A percentile compares a stretch with the other conserved stretches of the same genome.
Evolutionary conservation across 1,140 invertebrate species (phyloP).

Genomic region (Nasonia vitripennis): DNA sequence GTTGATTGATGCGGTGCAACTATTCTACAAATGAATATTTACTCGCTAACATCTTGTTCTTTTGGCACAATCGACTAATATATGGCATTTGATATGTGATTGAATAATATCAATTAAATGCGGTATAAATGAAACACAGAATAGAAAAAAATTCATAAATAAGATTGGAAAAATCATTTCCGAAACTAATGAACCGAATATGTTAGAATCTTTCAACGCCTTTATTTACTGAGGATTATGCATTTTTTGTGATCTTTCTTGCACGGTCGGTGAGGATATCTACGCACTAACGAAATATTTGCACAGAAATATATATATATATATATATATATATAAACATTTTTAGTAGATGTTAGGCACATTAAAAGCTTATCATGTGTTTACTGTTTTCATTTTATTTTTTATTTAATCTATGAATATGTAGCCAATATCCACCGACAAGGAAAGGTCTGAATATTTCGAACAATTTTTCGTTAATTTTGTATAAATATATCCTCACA

Average conservation of each 20-base stretch:
- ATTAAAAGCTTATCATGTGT: constrained; percentile 22
- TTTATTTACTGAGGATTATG: neutral
- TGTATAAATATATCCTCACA: neutral
- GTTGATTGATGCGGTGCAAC: neutral
- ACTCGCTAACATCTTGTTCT: no score
- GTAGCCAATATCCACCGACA: neutral
- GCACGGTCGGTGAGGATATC: neutral
- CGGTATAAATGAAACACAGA: neutral
- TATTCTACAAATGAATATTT: no score
- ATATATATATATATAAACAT: neutral
- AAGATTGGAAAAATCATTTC: neutral
- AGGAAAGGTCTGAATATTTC: neutral
- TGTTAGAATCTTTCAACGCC: neutral
- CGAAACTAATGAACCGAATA: neutral
- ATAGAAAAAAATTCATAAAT: no score
- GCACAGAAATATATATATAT: neutral
- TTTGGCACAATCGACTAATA: neutral
- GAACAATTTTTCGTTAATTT: neutral
- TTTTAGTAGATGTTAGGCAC: constrained; percentile 26
- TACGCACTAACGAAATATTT: neutral
- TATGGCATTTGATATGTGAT: neutral
- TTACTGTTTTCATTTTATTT: neutral
- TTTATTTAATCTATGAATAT: neutral
- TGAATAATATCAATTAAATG: neutral
- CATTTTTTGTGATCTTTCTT: neutral